A percentile compares a stretch with the other conserved stretches of the same genome.
Evolutionary conservation across 2,113 vertebrate species (phyloP).

Genomic region (Alligator sinensis): DNA sequence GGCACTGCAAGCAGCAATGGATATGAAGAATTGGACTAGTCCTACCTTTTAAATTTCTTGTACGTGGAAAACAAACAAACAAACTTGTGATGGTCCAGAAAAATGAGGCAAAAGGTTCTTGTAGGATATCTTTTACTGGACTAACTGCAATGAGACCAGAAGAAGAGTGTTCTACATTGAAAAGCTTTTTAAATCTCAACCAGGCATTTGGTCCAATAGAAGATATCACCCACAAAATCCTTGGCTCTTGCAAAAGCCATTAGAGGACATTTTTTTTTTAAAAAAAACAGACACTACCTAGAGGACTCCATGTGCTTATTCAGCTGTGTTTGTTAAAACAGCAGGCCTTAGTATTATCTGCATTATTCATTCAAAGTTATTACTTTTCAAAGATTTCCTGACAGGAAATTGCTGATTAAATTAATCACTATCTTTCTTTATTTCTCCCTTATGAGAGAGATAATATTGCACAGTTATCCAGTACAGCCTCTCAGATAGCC

Average conservation of each 20-base stretch:
- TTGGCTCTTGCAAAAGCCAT: no score
- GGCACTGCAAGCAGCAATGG: no score
- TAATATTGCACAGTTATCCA: not conserved
- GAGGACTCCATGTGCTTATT: not conserved
- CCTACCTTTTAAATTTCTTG: no score
- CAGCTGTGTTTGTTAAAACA: conserved; percentile 18
- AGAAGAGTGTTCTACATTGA: not conserved
- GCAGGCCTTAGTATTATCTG: not conserved
- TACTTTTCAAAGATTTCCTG: conserved; percentile 45
- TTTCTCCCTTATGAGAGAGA: not conserved
- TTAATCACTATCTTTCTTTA: conserved; percentile 31
- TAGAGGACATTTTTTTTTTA: no score
- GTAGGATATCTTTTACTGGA: no score
- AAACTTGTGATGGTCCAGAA: no score
- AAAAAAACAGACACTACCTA: not conserved
- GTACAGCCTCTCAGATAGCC: not conserved
- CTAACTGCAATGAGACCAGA: not conserved
- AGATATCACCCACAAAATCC: no score
- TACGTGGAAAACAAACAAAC: no score
- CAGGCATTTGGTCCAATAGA: no score
- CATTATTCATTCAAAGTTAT: conserved; percentile 15
- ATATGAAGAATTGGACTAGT: no score
- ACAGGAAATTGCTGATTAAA: conserved; percentile 28
- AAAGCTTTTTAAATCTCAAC: not conserved
- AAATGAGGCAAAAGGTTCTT: no score